Base-by-base conservation (phyloP, 2,888 invertebrate genomes). In the Eurytoma adleriae region DNA sequence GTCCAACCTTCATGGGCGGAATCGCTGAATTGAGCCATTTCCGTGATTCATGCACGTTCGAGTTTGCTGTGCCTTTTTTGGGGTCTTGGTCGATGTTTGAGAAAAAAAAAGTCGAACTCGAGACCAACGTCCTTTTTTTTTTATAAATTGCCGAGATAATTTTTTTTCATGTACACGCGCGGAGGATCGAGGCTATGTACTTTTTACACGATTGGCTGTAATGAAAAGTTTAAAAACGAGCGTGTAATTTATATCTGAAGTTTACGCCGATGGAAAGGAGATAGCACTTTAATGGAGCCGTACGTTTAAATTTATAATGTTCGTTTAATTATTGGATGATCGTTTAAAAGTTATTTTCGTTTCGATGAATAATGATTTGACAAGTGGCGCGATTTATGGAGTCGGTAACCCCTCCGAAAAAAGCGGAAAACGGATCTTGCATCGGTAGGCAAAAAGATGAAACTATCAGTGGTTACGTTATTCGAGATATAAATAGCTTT, bases 31-130 rank as follows among this genome's bases (percentile, higher is more conserved):
- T 69, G 76, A 69, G 69, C 69, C 70, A 56, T 77, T 77, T 77
- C 77, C 77, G 77, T 77, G 77, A 77, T 77, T 77, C 70, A 77
- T 77, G 77, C 62, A 54, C 76, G 77, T 70, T 69, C 69, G 62
- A 62, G 76, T 61, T 70, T 70, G 56, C 70, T 77, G 64, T 24
- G 70, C 77, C 70, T 77, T 77, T 77, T 77, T 77, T 64, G 76
- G 77, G 54, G 14, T 61, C 30, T 27, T 12, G 20, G 13, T 59
- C 10, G 13, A 30, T 20, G 20, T 67, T 48, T 16, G 30, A 20
- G 13, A 1, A 59, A 68, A 70, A 77, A 70, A 62, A 59, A 16
- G 20, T 50, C 14, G 40, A 62, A 69, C 76, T 77, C 40, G 54
- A 70, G 76, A 70, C 30, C 64, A 20, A 56, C 40, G 52, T 40